Evolutionary conservation across 2,113 vertebrate species (phyloP).

Genomic region (Amia ocellicauda): DNA sequence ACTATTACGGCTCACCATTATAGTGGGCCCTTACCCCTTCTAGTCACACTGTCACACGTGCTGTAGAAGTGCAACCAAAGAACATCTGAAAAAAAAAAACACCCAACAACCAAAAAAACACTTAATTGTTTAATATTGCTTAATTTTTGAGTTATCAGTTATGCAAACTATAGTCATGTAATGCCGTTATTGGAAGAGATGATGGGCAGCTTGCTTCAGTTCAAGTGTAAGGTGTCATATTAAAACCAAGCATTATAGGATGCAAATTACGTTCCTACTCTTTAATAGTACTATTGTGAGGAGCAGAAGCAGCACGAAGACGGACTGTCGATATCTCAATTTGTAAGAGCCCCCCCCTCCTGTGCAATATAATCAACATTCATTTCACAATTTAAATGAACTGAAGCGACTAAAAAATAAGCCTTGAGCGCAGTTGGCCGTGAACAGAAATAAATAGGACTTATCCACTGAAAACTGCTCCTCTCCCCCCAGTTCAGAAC

Average conservation of each 20-base stretch:
- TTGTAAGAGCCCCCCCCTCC: background rate
- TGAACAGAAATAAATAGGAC: too few relatives aligned
- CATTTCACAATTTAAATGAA: too few relatives aligned
- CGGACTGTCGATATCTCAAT: background rate
- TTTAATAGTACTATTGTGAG: constrained; percentile 10
- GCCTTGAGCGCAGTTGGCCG: too few relatives aligned
- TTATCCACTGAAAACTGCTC: too few relatives aligned
- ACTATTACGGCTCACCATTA: constrained; percentile 88
- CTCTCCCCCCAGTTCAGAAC: too few relatives aligned
- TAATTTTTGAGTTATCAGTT: constrained; percentile 41
- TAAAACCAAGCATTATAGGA: too few relatives aligned
- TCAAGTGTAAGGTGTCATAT: constrained; percentile 14
- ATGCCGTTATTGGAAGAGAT: constrained; percentile 21
- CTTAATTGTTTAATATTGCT: constrained; percentile 69
- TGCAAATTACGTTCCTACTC: constrained; percentile 4
- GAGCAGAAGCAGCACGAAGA: background rate
- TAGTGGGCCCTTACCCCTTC: constrained; percentile 90
- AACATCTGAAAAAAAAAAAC: too few relatives aligned
- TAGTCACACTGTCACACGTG: constrained; percentile 37
- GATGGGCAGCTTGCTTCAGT: constrained; percentile 23
- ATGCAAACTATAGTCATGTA: constrained; percentile 28
- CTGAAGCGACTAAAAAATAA: too few relatives aligned
- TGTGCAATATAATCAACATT: too few relatives aligned
- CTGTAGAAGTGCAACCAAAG: too few relatives aligned
- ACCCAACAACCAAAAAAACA: too few relatives aligned